Percentiles rank a stretch among this genome's conserved stretches.
Evolutionary conservation across 2,797 vertebrate genomes (phyloP).

Genomic region (Arremon aurantiirostris): DNA sequence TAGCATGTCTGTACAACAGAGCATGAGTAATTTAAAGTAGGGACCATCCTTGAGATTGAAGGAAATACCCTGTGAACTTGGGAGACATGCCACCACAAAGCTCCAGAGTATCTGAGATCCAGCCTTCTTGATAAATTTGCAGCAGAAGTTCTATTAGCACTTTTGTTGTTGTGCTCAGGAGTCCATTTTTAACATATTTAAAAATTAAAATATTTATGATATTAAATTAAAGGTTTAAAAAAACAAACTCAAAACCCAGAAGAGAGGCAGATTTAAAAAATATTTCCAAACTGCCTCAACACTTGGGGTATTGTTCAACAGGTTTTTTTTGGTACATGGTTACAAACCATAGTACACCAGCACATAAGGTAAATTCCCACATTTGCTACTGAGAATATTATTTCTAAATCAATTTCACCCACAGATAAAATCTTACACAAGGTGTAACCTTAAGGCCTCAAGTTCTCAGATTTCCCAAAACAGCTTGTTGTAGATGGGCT

Average conservation of each 20-base stretch:
- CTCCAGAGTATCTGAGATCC: not conserved
- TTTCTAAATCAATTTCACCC: not conserved
- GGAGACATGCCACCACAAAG: not conserved
- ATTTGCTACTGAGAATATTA: not conserved
- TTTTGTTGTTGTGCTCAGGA: not conserved
- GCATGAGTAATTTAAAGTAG: constrained; percentile 49
- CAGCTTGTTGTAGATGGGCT: not conserved
- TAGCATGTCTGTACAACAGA: constrained; percentile 38
- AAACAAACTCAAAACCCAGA: not conserved
- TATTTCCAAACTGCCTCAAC: not conserved
- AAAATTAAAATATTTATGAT: not conserved
- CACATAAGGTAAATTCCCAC: not conserved
- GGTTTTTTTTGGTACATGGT: accelerated
- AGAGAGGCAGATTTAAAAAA: not conserved
- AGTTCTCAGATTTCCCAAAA: not conserved
- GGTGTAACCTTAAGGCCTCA: not conserved
- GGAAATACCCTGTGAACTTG: not conserved
- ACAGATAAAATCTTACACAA: not conserved
- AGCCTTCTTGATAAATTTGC: not conserved
- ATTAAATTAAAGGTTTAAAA: not conserved
- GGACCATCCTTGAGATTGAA: constrained; percentile 3
- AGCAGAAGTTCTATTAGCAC: not conserved
- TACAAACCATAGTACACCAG: not conserved
- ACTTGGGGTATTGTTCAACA: accelerated
- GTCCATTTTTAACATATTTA: not conserved